These are phyloP conservation scores for Sula dactylatra DNA, from an alignment of 2,113 vertebrate species.

Conservation along the genomic window DNA sequence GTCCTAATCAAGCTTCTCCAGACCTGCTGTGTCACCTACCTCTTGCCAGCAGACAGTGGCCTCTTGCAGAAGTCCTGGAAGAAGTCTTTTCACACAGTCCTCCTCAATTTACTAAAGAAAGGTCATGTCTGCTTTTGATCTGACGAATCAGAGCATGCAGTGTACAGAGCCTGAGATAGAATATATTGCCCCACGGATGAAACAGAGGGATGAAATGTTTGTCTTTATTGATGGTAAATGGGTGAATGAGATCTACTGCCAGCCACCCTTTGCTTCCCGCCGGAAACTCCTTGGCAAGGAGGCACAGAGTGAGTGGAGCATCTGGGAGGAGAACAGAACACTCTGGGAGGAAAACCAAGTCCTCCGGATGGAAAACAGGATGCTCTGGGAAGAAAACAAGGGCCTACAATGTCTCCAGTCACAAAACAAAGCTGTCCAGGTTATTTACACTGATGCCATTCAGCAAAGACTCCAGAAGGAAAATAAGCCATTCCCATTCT, in stretches of 20 bases:
- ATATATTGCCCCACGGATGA: background rate
- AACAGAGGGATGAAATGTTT: slow-evolving; percentile 56
- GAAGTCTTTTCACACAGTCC: background rate
- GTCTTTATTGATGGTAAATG: slow-evolving; percentile 63
- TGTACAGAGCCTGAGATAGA: slow-evolving; percentile 29
- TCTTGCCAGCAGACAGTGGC: background rate
- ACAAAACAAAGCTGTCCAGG: slow-evolving; percentile 15
- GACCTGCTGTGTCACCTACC: background rate
- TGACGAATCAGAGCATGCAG: slow-evolving; percentile 1
- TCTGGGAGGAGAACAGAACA: slow-evolving; percentile 68
- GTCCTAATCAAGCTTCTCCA: background rate
- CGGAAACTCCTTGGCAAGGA: slow-evolving; percentile 29
- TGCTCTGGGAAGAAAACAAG: slow-evolving; percentile 69
- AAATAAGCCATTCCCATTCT: background rate
- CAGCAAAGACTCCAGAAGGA: slow-evolving; percentile 22
- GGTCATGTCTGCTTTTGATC: background rate
- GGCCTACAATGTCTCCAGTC: slow-evolving; percentile 57
- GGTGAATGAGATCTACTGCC: slow-evolving; percentile 52
- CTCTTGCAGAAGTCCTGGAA: background rate
- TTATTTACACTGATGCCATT: slow-evolving; percentile 18
- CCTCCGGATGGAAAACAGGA: slow-evolving; percentile 51
- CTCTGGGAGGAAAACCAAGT: slow-evolving; percentile 65
- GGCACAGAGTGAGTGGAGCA: slow-evolving; percentile 32
- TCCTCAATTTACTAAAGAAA: background rate
- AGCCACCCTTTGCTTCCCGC: slow-evolving; percentile 8